Conservation (phyloP, 2,113 vertebrate species). For the human (Homo sapiens) region GRCh38 chr12:83849501-83850000, state of each 20-base stretch:
- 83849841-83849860: background rate
- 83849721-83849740: background rate
- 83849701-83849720: background rate
- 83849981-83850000: background rate
- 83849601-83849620: background rate
- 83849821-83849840: background rate
- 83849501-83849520: no score
- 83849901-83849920: background rate
- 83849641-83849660: background rate
- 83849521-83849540: no score
- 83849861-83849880: background rate
- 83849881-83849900: background rate
- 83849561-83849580: no score
- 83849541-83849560: no score
- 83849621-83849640: background rate
- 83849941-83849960: background rate
- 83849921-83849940: background rate
- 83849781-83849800: background rate
- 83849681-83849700: background rate
- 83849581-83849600: background rate
- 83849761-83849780: background rate
- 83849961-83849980: background rate
- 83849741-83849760: background rate
- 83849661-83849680: background rate
- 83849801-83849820: background rate